Evolutionary conservation across 1,140 invertebrate genomes (phyloP).

Genomic region (Tigriopus japonicus): DNA sequence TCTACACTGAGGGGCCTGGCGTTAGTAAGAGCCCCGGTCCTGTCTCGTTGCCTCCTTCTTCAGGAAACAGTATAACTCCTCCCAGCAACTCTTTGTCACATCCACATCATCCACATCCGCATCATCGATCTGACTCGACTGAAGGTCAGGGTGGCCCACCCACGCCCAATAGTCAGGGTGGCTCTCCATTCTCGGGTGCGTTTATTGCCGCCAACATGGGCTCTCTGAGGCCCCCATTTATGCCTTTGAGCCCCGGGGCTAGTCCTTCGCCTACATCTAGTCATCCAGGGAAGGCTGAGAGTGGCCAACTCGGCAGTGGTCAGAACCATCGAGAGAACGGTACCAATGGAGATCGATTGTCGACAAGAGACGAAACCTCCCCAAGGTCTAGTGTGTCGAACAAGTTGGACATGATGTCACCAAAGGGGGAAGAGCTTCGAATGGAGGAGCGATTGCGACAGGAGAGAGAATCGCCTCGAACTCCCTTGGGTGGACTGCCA

Average conservation of each 20-base stretch:
- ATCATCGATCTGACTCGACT: slow-evolving; percentile 4
- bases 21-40: neutral
- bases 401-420: no score
- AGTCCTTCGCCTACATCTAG: slow-evolving; percentile 5
- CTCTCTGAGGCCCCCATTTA: slow-evolving; percentile 9
- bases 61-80: neutral
- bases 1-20: slow-evolving; percentile 25
- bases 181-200: slow-evolving; percentile 18
- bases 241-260: slow-evolving; percentile 14
- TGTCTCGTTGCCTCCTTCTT: slow-evolving; percentile 9
- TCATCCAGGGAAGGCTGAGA: neutral
- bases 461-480: slow-evolving; percentile 10
- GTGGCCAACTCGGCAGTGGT: slow-evolving; percentile 20
- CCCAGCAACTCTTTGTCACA: neutral
- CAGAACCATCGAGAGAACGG: slow-evolving; percentile 30
- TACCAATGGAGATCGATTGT: slow-evolving; percentile 24
- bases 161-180: slow-evolving; percentile 14
- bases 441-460: slow-evolving; percentile 3
- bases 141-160: slow-evolving; percentile 15
- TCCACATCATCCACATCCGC: neutral
- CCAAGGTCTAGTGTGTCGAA: no score
- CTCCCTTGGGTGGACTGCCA: slow-evolving; percentile 12
- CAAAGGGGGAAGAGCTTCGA: neutral
- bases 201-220: slow-evolving; percentile 19
- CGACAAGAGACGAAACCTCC: slow-evolving; percentile 31